These are phyloP conservation scores for Vanessa atalanta DNA, from an alignment of 1,140 invertebrate species.

Conservation along the genomic window DNA sequence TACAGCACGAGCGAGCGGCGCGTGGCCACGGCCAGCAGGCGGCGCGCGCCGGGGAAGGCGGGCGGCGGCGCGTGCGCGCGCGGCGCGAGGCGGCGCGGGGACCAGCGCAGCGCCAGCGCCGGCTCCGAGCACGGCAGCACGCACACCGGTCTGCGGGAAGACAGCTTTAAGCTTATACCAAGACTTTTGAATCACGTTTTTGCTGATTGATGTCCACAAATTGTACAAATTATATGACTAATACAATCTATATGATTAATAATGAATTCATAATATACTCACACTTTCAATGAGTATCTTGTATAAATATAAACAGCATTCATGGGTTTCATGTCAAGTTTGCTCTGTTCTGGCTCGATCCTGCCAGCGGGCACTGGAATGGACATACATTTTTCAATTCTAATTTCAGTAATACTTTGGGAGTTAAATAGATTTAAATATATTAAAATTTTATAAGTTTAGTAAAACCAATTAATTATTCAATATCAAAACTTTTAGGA, in stretches of 20 bases:
- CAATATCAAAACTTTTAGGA: too few relatives aligned
- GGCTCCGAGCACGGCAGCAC: constrained; percentile 90
- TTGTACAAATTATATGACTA: too few relatives aligned
- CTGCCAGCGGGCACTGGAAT: constrained; percentile 92
- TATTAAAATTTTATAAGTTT: neutral
- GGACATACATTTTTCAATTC: constrained; percentile 47
- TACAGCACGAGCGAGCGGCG: constrained; percentile 92
- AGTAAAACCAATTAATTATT: too few relatives aligned
- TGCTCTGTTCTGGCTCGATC: constrained; percentile 83
- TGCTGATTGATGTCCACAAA: neutral
- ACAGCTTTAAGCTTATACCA: neutral
- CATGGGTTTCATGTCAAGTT: constrained; percentile 82
- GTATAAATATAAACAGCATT: constrained; percentile 92
- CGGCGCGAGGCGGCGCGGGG: constrained; percentile 85
- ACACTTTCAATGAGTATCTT: constrained; percentile 87
- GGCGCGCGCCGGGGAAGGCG: constrained; percentile 81
- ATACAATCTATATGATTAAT: neutral
- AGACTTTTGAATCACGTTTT: too few relatives aligned
- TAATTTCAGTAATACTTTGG: neutral
- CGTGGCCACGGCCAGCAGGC: constrained; percentile 95
- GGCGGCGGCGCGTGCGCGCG: neutral
- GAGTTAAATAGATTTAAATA: neutral
- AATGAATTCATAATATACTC: constrained; percentile 57
- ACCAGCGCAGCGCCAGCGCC: constrained; percentile 91
- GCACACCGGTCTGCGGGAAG: constrained; percentile 85